These are phyloP conservation scores for Scrobipalpa costella DNA, from an alignment of 2,888 invertebrate species.

Conservation along the genomic window DNA sequence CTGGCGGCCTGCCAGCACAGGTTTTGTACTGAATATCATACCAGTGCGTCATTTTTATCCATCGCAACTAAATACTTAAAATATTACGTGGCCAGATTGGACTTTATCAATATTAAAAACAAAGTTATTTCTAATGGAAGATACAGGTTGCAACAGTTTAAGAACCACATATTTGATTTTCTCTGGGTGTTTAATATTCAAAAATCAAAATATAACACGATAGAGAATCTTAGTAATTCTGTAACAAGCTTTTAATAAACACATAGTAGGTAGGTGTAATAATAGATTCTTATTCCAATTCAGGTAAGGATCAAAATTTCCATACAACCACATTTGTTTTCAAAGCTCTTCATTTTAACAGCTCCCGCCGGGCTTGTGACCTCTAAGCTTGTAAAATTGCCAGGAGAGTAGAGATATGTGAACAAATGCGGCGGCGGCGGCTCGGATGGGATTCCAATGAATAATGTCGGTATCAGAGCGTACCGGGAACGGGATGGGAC, in stretches of 20 bases:
- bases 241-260: too few relatives aligned
- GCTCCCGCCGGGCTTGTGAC: conserved; percentile 30
- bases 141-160: too few relatives aligned
- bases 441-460: conserved; percentile 38
- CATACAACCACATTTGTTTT: neutral
- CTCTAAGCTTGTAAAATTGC: conserved; percentile 27
- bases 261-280: too few relatives aligned
- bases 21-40: neutral
- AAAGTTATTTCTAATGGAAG: too few relatives aligned
- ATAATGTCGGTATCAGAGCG: conserved; percentile 36
- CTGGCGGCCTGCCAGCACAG: conserved; percentile 36
- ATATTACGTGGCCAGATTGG: too few relatives aligned
- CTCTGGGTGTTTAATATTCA: too few relatives aligned
- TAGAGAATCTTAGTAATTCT: too few relatives aligned
- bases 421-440: conserved; percentile 25
- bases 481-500: neutral
- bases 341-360: neutral
- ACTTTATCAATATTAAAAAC: too few relatives aligned
- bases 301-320: neutral
- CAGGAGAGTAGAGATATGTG: conserved; percentile 16
- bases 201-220: too few relatives aligned
- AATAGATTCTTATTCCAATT: neutral
- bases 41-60: conserved; percentile 6
- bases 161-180: too few relatives aligned
- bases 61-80: neutral